Evolutionary conservation across 2,113 vertebrate genomes (phyloP), one percentile per base, ranked within the genome.

Genomic region (Eudyptes chrysolophus): DNA sequence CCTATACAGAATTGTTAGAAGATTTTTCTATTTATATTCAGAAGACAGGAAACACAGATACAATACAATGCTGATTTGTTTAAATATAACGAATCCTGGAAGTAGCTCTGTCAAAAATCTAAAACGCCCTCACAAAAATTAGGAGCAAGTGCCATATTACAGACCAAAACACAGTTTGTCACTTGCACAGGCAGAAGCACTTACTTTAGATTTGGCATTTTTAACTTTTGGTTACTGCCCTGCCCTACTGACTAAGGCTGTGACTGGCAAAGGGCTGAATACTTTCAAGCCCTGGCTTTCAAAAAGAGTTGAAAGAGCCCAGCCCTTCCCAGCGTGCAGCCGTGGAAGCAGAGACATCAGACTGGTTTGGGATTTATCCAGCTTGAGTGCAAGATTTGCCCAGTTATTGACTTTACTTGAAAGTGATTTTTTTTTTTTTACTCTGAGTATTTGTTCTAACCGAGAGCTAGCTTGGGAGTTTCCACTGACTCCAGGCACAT

Each of bases 1-100:
- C 89, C 88, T 85, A 8, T 72, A 52, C 95, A 96, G 83, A 87
- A 20, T 36, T 94, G 54, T 96, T 98, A 97, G 92, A 97, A 97
- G 97, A 95, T 87, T 94, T 95, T 96, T 96, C 52, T 81, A 10
- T 86, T 94, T 54, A 74, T 80, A 82, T 95, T 97, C 92, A 96
- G 95, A 95, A 97, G 97, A 97, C 95, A 96, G 97, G 93, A 93
- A 97, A 42, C 84, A 84, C 65, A 79, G 94, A 92, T 62, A 49
- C 58, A 76, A 34, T 70, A 57, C 48, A 62, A 16, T 64, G 52
- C 69, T 93, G 57, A 85, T 81, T 79, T 93, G 25, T 79, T 97
- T 79, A 85, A 79, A 94, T 84, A 17, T 87, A 79, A 90, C 8
- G 14, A 87, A 72, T 82, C 62, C 54, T 97, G 90, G 36, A 91